phyloP scores from a whole-genome alignment of 2,888 invertebrate species.

The Drosophila diplacantha region DNA sequence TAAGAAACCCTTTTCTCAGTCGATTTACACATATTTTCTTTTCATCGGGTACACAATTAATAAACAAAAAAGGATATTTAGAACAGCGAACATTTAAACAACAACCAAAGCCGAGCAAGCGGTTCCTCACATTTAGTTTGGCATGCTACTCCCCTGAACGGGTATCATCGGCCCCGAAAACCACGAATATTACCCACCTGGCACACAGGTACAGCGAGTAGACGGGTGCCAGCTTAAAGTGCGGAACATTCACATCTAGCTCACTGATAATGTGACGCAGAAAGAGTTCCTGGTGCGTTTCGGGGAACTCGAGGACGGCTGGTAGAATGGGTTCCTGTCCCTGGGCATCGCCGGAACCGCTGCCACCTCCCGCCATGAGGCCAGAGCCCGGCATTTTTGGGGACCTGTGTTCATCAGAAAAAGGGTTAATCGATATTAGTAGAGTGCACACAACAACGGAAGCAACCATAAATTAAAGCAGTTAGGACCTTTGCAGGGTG shows the following conservation, averaged over 20 bases:
- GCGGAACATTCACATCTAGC: slow-evolving; percentile 91
- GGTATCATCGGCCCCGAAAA: not conserved
- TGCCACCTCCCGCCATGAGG: slow-evolving; percentile 51
- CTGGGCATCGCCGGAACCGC: slow-evolving; percentile 77
- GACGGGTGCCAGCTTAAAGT: slow-evolving; percentile 97
- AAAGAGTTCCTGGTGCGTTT: slow-evolving; percentile 95
- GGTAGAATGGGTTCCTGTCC: slow-evolving; percentile 94
- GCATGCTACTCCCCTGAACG: slow-evolving; percentile 12
- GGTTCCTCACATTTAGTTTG: not conserved
- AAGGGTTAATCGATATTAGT: slow-evolving; percentile 36
- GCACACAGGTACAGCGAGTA: slow-evolving; percentile 97
- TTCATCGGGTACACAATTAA: not conserved
- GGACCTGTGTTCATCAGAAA: slow-evolving; percentile 57
- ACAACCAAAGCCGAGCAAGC: slow-evolving; percentile 31
- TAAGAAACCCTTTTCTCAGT: not conserved
- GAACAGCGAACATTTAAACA: slow-evolving; percentile 16
- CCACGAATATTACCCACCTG: slow-evolving; percentile 78
- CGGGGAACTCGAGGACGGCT: slow-evolving; percentile 95
- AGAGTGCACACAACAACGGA: not conserved
- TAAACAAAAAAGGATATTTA: not conserved
- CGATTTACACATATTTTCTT: not conserved
- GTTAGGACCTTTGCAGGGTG: slow-evolving; percentile 25
- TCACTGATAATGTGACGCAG: slow-evolving; percentile 91
- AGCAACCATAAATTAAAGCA: slow-evolving; percentile 10
- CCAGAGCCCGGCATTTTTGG: slow-evolving; percentile 71